A percentile compares a stretch with the other conserved stretches of the same genome.
These are phyloP conservation scores for Bathynomus jamesi DNA, from an alignment of 1,140 invertebrate species.

Conservation along the genomic window DNA sequence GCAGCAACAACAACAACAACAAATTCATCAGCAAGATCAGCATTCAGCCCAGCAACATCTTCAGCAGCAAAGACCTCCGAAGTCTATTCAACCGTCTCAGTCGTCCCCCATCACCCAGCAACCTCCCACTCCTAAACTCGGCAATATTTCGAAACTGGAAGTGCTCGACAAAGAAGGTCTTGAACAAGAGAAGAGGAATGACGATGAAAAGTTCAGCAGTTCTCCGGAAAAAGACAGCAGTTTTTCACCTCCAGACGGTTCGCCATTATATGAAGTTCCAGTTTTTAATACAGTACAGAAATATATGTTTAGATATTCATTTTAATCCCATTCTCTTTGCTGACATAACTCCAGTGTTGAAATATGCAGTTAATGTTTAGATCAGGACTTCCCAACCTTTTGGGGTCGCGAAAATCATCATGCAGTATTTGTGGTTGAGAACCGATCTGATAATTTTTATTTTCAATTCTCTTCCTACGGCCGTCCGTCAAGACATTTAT, in stretches of 20 bases:
- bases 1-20: conserved; percentile 15
- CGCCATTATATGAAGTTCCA: neutral
- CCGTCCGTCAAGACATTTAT: too few relatives aligned
- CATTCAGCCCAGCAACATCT: conserved; percentile 1
- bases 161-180: conserved; percentile 4
- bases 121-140: neutral
- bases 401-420: too few relatives aligned
- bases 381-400: too few relatives aligned
- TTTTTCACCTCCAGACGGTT: conserved; percentile 27
- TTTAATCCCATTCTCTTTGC: too few relatives aligned
- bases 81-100: neutral
- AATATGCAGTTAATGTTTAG: too few relatives aligned
- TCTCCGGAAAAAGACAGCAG: conserved; percentile 25
- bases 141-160: neutral
- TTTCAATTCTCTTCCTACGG: too few relatives aligned
- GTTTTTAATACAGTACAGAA: neutral
- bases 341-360: too few relatives aligned
- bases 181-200: conserved; percentile 14
- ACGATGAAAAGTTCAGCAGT: conserved; percentile 32
- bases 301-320: too few relatives aligned
- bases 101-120: neutral
- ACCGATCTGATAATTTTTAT: too few relatives aligned
- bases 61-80: neutral
- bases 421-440: too few relatives aligned
- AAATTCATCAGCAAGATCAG: conserved; percentile 4